Base-by-base conservation (phyloP, 2,888 invertebrate species). In the Synergus laeviventris region DNA sequence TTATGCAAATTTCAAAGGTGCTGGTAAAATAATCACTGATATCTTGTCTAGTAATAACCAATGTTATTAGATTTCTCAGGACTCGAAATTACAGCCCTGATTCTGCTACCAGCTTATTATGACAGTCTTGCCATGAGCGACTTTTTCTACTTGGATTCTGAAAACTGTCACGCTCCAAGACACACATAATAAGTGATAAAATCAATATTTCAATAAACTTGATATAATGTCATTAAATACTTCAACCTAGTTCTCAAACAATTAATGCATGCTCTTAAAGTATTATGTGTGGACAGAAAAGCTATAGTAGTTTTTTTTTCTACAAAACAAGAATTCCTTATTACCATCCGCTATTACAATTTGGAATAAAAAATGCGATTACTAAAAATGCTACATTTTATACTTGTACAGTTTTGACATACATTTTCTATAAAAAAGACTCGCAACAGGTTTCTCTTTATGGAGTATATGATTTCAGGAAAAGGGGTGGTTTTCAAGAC, bases 171-270 rank as follows among this genome's bases (percentile, higher is more conserved):
- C 7, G 64, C 64, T 39, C 39, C 12, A 18, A 21, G 39, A 38
- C 39, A 64, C 39, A 64, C n/a, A 39, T 64, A 21, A 64, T 21
- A 18, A 64, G 64, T 64, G 39, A 64, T 64, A 18, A 21, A 21
- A 38, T 64, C 39, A 64, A 18, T 64, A 64, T 64, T 18, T 39
- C 64, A 39, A 64, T 64, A 21, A 42, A 39, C 38, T 64, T 64
- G 64, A 64, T 64, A 21, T 42, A 59, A 59, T 59, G 14, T 14
- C 14, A 64, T 38, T 39, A 64, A 39, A 64, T 64, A 64, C 38
- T 39, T 64, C 39, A 64, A 64, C 39, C 64, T 42, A 64, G 39
- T 64, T 64, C 64, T 64, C 64, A 64, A 64, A 64, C 21, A 64
- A 64, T 64, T 39, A 14, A 64, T 1, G 42, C 12, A 39, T 39